phyloP scores from a whole-genome alignment of 92 coral and sea anemone genomes.

The Umimayanthus kanabou region DNA sequence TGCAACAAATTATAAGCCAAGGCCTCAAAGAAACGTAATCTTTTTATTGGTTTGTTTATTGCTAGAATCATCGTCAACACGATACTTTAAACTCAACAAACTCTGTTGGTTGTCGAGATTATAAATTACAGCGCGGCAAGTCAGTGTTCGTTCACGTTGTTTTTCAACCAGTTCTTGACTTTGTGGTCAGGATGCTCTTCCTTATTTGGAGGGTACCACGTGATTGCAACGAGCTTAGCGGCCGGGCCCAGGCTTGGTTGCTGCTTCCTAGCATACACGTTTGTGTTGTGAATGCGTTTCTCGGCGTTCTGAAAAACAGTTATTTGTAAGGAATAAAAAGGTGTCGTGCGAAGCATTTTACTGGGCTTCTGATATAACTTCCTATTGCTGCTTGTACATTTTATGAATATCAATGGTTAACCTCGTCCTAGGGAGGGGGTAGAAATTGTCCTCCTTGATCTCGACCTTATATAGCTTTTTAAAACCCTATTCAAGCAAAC shows the following conservation, averaged over 20 bases:
- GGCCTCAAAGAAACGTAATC: neutral
- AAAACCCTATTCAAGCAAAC: no score
- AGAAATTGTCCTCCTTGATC: no score
- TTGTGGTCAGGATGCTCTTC: constrained; percentile 65
- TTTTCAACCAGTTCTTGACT: constrained; percentile 77
- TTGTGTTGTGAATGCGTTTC: constrained; percentile 23
- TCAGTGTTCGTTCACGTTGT: constrained; percentile 25
- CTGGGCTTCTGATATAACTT: neutral
- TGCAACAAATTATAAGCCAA: no score
- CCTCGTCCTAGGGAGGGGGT: no score
- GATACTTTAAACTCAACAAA: no score
- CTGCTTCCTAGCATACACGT: constrained; percentile 21
- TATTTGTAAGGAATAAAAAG: neutral
- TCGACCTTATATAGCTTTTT: no score
- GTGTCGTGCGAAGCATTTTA: neutral
- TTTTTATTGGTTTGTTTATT: no score
- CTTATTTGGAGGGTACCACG: constrained; percentile 76
- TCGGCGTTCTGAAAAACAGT: constrained; percentile 24
- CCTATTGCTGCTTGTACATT: no score
- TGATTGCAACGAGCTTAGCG: constrained; percentile 65
- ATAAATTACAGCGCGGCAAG: neutral
- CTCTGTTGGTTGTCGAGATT: neutral
- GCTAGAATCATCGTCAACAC: no score
- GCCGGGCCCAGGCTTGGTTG: constrained; percentile 47
- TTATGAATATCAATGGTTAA: no score